Percentiles rank a stretch among this genome's conserved stretches.
Evolutionary conservation across 2,888 invertebrate genomes (phyloP).

Genomic region (Iphiclides podalirius): DNA sequence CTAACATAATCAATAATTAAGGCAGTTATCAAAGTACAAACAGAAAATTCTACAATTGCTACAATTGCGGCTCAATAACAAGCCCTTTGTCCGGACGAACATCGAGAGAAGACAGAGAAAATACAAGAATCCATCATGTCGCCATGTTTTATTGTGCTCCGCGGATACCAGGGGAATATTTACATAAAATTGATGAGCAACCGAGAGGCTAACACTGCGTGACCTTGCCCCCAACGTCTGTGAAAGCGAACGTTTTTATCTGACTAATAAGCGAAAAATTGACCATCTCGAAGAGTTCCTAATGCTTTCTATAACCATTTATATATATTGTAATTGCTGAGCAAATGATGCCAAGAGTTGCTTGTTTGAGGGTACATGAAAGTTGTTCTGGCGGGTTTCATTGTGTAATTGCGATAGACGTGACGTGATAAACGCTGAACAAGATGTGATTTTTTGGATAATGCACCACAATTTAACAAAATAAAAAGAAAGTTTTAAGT

Average conservation of each 20-base stretch:
- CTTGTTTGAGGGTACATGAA: not conserved
- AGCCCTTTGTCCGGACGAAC: conserved; percentile 18
- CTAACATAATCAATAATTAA: not conserved
- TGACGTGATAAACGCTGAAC: not conserved
- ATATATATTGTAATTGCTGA: conserved; percentile 5
- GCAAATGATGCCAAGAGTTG: not conserved
- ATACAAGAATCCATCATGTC: conserved; percentile 64
- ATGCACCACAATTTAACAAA: too few relatives aligned
- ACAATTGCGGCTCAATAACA: conserved; percentile 16
- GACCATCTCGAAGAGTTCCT: conserved; percentile 26
- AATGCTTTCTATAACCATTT: conserved; percentile 12
- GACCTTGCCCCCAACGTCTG: conserved; percentile 58
- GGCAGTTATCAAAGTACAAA: not conserved
- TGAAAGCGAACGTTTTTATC: conserved; percentile 44
- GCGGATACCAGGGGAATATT: conserved; percentile 66
- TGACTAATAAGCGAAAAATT: conserved; percentile 60
- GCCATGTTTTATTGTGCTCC: conserved; percentile 60
- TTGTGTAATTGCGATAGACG: not conserved
- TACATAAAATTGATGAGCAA: conserved; percentile 71
- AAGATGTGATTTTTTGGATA: not conserved
- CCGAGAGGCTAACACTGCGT: conserved; percentile 53
- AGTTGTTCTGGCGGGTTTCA: not conserved
- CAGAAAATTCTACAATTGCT: not conserved
- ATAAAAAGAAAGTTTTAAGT: too few relatives aligned
- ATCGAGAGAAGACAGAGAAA: conserved; percentile 38